Percentiles rank a stretch among this genome's conserved stretches.
phyloP scores from a whole-genome alignment of 2,113 vertebrate genomes.

The Indri indri region DNA sequence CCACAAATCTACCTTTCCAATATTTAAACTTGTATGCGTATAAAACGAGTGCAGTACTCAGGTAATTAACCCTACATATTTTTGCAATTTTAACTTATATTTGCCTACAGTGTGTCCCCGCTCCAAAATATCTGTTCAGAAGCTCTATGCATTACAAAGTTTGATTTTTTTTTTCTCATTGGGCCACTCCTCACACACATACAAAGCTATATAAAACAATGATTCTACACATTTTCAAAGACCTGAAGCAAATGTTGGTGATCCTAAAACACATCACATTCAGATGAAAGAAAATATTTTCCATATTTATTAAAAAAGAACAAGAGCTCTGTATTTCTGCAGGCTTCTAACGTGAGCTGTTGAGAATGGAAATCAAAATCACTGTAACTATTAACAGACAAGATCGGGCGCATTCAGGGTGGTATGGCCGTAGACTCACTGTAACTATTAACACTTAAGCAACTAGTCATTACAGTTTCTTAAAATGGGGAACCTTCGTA shows the following conservation, averaged over 20 bases:
- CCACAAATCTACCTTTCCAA: neutral
- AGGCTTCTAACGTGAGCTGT: neutral
- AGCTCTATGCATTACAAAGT: neutral
- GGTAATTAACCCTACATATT: neutral
- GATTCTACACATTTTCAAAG: neutral
- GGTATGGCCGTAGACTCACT: no score
- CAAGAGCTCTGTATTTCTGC: neutral
- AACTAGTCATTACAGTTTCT: neutral
- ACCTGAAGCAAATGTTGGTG: neutral
- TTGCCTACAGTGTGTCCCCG: neutral
- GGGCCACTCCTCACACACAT: neutral
- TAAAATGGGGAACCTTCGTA: constrained; percentile 26
- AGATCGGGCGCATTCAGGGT: no score
- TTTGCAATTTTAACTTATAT: neutral
- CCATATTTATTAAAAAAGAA: neutral
- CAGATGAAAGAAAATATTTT: neutral
- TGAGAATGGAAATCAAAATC: constrained; percentile 40
- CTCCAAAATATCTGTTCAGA: neutral
- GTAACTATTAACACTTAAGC: neutral
- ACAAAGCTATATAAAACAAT: neutral
- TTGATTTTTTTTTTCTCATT: neutral
- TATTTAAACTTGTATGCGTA: neutral
- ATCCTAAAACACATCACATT: neutral
- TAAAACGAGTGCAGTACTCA: neutral
- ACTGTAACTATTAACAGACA: neutral